phyloP scores from a whole-genome alignment of 2,888 invertebrate species.

The Beris morrisii region DNA sequence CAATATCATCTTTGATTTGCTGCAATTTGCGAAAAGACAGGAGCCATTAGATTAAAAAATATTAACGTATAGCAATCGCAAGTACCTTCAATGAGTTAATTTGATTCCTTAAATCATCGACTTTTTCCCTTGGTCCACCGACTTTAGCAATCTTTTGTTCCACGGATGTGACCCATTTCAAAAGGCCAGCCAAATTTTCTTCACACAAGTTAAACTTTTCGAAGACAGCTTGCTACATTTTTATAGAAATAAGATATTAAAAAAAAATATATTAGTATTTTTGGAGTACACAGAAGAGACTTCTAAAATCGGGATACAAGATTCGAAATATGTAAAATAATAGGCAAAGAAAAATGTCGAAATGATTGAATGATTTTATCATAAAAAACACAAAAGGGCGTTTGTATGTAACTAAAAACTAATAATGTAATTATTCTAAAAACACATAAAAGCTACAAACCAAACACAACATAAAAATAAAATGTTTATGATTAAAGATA shows the following conservation, averaged over 20 bases:
- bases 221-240: conserved; percentile 87
- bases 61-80: background rate
- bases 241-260: conserved; percentile 22
- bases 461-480: conserved; percentile 16
- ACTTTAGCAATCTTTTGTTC: conserved; percentile 84
- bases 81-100: conserved; percentile 82
- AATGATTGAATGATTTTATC: background rate
- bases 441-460: conserved; percentile 26
- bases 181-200: conserved; percentile 78
- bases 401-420: conserved; percentile 26
- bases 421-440: conserved; percentile 12
- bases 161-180: conserved; percentile 84
- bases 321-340: conserved; percentile 5
- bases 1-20: conserved; percentile 88
- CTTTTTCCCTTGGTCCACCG: conserved; percentile 82
- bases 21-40: conserved; percentile 51
- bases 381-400: conserved; percentile 25
- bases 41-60: background rate
- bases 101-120: conserved; percentile 85
- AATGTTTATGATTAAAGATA: conserved; percentile 1
- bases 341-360: conserved; percentile 12
- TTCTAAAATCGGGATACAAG: background rate
- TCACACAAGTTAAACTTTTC: conserved; percentile 92
- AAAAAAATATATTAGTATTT: conserved; percentile 11
- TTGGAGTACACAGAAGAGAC: background rate